Base-by-base conservation (phyloP, 2,797 vertebrate species). In the Enteromius anoplus region DNA sequence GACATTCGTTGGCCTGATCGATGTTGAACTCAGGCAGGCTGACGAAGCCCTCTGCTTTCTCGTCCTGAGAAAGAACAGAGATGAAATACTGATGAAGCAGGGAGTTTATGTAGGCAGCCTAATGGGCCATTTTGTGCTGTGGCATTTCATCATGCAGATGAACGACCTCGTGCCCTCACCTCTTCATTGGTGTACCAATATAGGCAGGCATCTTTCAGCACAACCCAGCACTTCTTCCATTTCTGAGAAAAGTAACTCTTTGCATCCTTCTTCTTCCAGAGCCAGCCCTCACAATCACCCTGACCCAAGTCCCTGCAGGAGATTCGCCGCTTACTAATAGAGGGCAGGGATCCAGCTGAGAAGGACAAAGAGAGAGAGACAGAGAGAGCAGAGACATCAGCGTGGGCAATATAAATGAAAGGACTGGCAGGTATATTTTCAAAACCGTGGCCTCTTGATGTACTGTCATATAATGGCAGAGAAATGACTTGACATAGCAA, bases 161-260 rank as follows among this genome's bases (percentile, higher is more conserved):
- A 79, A 42, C 15, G 34, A 29, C 49, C 65, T 45, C 10, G 7
- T 55, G 69, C 58, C 58, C 91, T 96, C 93, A 99, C 98, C 96
- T 99, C 97, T 90, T 98, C 98, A 77, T 99, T 98, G 90, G 96
- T 97, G 93, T 99, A 99, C 98, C 98, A 99, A 81, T 99, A 99
- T 1, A 99, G 93, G 75, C 98, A 99, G 0, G 96, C 95, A 81
- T 96, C 97, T 90, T 99, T 99, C 88, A 99, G 91, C 86, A 99
- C 96, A 92, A 99, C 98, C 98, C 98, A 99, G 86, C 99, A 99
- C 89, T 99, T 99, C 89, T 99, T 99, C 98, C 98, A 99, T 87
- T 98, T 99, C 90, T 99, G 98, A 1, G 98, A 99, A 90, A 99
- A 99, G 89, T 99, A 99, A 85, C 97, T 98, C 92, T 99, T 99